These are phyloP conservation scores for Castor canadensis DNA, from an alignment of 2,113 vertebrate genomes.

Conservation along the genomic window DNA sequence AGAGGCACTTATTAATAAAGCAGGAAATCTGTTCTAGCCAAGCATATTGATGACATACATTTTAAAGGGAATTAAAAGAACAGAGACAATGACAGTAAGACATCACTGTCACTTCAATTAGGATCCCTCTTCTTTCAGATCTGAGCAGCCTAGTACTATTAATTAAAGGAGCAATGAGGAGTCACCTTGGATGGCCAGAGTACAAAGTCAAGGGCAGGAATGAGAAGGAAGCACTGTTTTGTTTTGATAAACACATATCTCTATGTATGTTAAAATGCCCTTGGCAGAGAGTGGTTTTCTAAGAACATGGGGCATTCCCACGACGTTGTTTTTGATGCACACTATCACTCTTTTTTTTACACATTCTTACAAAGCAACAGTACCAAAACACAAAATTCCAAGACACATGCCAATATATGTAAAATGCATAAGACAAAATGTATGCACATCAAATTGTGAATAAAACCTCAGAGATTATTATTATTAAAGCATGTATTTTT, in stretches of 20 bases:
- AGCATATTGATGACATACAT: background rate
- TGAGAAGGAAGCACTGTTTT: background rate
- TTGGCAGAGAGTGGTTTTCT: background rate
- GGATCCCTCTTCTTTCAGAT: slow-evolving; percentile 4
- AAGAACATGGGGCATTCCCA: background rate
- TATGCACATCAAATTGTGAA: background rate
- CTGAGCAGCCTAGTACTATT: background rate
- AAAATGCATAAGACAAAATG: background rate
- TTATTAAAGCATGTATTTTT: background rate
- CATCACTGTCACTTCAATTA: background rate
- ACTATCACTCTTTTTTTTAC: background rate
- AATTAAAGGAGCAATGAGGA: background rate
- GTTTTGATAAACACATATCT: background rate
- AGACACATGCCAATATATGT: background rate
- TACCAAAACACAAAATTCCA: background rate
- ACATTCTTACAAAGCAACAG: background rate
- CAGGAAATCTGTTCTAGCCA: background rate
- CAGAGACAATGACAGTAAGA: background rate
- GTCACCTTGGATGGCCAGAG: background rate
- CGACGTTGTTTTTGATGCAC: background rate
- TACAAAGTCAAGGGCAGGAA: background rate
- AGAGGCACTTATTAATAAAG: background rate
- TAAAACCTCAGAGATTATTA: background rate
- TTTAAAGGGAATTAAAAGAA: slow-evolving; percentile 12
- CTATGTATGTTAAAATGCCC: background rate